phyloP scores from a whole-genome alignment of 2,888 invertebrate genomes.

The Calameuta idolon region DNA sequence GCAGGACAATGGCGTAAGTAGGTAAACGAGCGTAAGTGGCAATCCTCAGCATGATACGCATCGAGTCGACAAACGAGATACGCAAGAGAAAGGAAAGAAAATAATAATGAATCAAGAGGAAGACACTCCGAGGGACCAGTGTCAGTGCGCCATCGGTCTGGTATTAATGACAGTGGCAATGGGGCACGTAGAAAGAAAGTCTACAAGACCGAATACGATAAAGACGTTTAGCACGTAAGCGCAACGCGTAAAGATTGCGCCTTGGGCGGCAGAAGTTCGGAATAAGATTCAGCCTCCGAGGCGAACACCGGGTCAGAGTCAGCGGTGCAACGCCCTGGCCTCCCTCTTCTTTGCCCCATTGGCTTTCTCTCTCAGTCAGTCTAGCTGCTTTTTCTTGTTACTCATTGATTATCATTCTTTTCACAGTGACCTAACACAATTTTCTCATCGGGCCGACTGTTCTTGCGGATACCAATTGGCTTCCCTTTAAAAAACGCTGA shows the following conservation, averaged over 20 bases:
- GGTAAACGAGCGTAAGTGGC: background rate
- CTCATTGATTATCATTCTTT: background rate
- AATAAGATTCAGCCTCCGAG: constrained; percentile 9
- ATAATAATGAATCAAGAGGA: background rate
- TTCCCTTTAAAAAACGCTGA: background rate
- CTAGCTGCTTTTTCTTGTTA: background rate
- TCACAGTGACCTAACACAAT: background rate
- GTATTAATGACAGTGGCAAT: background rate
- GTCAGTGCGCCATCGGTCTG: background rate
- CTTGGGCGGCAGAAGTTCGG: background rate
- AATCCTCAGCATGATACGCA: background rate
- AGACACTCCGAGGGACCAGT: background rate
- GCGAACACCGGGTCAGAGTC: constrained; percentile 56
- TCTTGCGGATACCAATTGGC: background rate
- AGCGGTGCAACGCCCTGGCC: constrained; percentile 58
- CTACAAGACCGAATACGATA: constrained; percentile 15
- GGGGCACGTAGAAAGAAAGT: background rate
- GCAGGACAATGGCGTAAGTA: background rate
- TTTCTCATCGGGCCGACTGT: background rate
- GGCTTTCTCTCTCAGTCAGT: background rate
- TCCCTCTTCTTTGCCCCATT: constrained; percentile 9
- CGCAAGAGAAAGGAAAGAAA: background rate
- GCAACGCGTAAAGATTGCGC: background rate
- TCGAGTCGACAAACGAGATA: background rate
- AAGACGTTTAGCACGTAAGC: constrained; percentile 13